These are phyloP conservation scores for Mallotus villosus DNA, from an alignment of 2,797 vertebrate genomes.

Conservation along the genomic window DNA sequence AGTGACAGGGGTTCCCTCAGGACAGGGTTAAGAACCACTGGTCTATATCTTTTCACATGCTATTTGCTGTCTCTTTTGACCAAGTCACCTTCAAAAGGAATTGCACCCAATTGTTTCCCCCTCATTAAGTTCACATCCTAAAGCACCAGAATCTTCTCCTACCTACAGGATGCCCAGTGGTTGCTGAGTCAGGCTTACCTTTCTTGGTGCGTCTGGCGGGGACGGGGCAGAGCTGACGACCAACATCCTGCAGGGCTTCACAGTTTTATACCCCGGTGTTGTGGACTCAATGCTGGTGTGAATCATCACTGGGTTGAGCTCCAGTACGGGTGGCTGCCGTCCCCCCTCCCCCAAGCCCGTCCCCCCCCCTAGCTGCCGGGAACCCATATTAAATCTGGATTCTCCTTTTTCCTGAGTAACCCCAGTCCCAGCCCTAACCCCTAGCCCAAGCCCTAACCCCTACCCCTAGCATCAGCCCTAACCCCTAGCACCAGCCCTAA, in stretches of 20 bases:
- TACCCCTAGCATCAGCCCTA: too few species aligned
- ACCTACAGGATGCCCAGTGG: neutral
- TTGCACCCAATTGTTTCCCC: too few species aligned
- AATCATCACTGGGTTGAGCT: slow-evolving; percentile 25
- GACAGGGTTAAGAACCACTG: too few species aligned
- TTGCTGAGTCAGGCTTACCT: slow-evolving; percentile 46
- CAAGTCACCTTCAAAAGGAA: neutral
- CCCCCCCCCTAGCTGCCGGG: neutral
- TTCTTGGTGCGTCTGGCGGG: slow-evolving; percentile 29
- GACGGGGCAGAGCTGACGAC: slow-evolving; percentile 22
- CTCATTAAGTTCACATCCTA: neutral
- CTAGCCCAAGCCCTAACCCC: too few species aligned
- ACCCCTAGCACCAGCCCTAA: too few species aligned
- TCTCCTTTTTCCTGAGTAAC: too few species aligned
- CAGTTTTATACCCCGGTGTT: slow-evolving; percentile 56
- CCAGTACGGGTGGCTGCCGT: slow-evolving; percentile 18
- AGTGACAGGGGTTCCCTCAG: too few species aligned
- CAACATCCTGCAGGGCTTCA: slow-evolving; percentile 26
- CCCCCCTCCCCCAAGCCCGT: slow-evolving; percentile 31
- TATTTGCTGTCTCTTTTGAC: neutral
- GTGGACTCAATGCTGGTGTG: slow-evolving; percentile 35
- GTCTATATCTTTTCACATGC: too few species aligned
- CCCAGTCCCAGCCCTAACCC: too few species aligned
- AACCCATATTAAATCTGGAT: neutral
- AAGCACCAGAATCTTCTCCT: neutral